A percentile compares a stretch with the other conserved stretches of the same genome.
These are phyloP conservation scores for Emmelina monodactyla DNA, from an alignment of 2,888 invertebrate species.

Conservation along the genomic window DNA sequence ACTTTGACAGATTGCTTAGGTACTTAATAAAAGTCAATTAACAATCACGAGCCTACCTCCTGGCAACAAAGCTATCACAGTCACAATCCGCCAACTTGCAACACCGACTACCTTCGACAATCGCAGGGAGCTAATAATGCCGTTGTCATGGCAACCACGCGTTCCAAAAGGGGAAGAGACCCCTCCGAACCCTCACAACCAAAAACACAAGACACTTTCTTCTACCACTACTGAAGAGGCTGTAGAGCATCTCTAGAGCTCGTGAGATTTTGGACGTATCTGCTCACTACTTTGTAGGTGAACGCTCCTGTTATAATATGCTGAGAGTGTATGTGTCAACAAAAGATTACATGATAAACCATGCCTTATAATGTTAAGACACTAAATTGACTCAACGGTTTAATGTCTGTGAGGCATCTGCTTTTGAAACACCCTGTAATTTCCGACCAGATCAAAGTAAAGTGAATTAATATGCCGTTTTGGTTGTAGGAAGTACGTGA, in stretches of 20 bases:
- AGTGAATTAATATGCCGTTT: too few relatives aligned
- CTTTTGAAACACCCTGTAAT: too few relatives aligned
- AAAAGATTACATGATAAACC: too few relatives aligned
- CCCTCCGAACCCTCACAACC: constrained; percentile 19
- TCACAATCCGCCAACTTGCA: constrained; percentile 21
- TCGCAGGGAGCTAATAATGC: constrained; percentile 53
- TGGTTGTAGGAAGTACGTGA: too few relatives aligned
- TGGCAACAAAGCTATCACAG: constrained; percentile 17
- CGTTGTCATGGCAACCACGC: constrained; percentile 47
- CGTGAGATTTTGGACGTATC: constrained; percentile 23
- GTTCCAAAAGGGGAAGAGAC: constrained; percentile 39
- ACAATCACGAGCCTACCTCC: neutral
- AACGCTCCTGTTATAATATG: constrained; percentile 21
- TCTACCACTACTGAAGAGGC: neutral
- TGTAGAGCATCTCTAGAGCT: constrained; percentile 13
- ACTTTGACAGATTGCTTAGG: too few relatives aligned
- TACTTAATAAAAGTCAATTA: constrained; percentile 22
- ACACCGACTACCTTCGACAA: constrained; percentile 16
- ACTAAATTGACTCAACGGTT: too few relatives aligned
- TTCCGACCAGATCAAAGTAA: too few relatives aligned
- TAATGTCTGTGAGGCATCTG: too few relatives aligned
- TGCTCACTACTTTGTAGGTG: constrained; percentile 28
- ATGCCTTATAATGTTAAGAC: too few relatives aligned
- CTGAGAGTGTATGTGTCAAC: constrained; percentile 25
- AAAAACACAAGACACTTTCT: neutral